Base-by-base conservation (phyloP, 1,140 invertebrate species). In the Paralvinella palmiformis region DNA sequence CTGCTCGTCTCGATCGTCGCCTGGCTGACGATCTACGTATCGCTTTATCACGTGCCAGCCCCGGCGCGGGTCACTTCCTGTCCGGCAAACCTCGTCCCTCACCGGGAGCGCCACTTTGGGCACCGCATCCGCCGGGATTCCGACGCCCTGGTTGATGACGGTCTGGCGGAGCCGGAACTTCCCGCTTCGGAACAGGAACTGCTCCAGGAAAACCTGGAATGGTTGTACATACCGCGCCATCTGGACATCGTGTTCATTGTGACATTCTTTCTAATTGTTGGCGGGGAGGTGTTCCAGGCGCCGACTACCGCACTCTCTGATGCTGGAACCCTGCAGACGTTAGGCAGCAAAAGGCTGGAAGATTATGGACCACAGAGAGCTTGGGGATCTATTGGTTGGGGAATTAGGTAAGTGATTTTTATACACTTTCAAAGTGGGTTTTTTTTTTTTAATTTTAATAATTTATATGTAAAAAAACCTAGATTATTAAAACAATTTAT, bases 341-440 rank as follows among this genome's bases (percentile, higher is more conserved):
- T 61, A n/a, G 59, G 59, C 59, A 2, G 17, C 20, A 44, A 61
- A 4, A 48, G 37, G n/a, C 15, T 61, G 20, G 3, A 27, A 3
- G 22, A 61, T 17, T 61, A 61, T 27, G 59, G 59, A 10, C 10
- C 2, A 2, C 59, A 61, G 59, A 22, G 59, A 17, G 59, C 59
- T 2, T 61, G 59, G 59, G 59, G 59, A 27, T 2, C 59, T 15
- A 22, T 61, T 27, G 59, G 59, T 5, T 48, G 37, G 59, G 41
- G 37, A 24, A 17, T 61, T 27, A 61, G 15, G 59, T 61, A 50
- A 20, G 59, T 59, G n/a, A n/a, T n/a, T n/a, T n/a, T n/a, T n/a
- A n/a, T n/a, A n/a, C n/a, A n/a, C n/a, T n/a, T n/a, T n/a, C n/a
- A n/a, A n/a, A n/a, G n/a, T n/a, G n/a, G n/a, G n/a, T n/a, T n/a